phyloP scores from a whole-genome alignment of 2,797 vertebrate species.

The Holocentrus rufus region DNA sequence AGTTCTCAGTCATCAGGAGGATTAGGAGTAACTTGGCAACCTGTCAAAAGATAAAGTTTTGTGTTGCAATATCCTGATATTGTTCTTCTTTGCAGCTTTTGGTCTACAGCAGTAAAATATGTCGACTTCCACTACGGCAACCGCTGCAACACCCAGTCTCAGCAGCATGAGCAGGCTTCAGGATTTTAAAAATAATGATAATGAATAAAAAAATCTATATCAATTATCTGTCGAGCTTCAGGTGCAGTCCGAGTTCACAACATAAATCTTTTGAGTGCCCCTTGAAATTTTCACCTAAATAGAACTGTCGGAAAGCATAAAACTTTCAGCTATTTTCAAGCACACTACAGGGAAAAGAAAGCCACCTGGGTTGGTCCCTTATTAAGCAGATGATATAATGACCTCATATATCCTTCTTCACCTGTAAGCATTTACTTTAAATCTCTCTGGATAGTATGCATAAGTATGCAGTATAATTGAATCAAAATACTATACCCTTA shows the following conservation, averaged over 20 bases:
- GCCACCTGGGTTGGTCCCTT: background rate
- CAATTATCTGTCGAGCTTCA: background rate
- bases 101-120: background rate
- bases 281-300: too few relatives aligned
- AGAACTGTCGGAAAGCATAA: background rate
- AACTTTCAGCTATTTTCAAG: background rate
- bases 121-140: background rate
- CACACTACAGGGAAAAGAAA: background rate
- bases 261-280: too few relatives aligned
- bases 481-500: constrained; percentile 38
- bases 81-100: background rate
- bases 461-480: constrained; percentile 10
- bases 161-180: background rate
- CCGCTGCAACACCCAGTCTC: background rate
- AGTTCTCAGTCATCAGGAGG: background rate
- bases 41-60: constrained; percentile 21
- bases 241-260: too few relatives aligned
- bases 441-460: background rate
- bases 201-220: too few relatives aligned
- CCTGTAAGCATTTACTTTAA: background rate
- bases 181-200: background rate
- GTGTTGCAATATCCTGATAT: background rate
- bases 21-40: background rate
- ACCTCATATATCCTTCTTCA: background rate
- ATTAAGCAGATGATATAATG: background rate